phyloP scores from a whole-genome alignment of 2,888 invertebrate genomes.

The Anodontia alba region DNA sequence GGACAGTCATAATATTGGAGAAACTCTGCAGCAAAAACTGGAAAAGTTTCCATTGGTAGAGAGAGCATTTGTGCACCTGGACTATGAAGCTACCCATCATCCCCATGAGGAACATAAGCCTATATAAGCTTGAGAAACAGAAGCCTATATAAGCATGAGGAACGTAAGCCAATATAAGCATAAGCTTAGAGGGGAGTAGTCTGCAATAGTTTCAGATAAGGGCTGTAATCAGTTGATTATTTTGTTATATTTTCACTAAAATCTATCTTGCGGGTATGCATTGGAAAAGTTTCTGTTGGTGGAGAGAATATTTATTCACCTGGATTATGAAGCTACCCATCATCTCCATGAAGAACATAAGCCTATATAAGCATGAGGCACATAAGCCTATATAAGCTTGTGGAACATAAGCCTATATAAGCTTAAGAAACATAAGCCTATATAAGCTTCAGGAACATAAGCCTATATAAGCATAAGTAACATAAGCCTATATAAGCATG shows the following conservation, averaged over 20 bases:
- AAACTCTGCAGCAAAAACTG: conserved; percentile 85
- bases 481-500: too few species aligned
- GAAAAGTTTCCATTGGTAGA: conserved; percentile 85
- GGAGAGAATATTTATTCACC: conserved; percentile 86
- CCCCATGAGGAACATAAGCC: conserved; percentile 85
- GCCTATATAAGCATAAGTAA: too few species aligned
- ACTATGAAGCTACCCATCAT: conserved; percentile 85
- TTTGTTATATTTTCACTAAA: too few species aligned
- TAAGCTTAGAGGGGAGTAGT: too few species aligned
- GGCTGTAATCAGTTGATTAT: too few species aligned
- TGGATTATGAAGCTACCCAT: conserved; percentile 86
- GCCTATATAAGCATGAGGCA: conserved; percentile 82
- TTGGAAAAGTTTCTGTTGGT: conserved; percentile 85
- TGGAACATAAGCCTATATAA: conserved; percentile 85
- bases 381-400: too few species aligned
- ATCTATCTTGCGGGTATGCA: too few species aligned
- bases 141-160: too few species aligned
- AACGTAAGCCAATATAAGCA: too few species aligned
- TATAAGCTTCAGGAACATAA: too few species aligned
- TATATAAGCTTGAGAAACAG: conserved; percentile 72
- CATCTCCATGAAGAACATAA: conserved; percentile 85
- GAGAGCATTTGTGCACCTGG: conserved; percentile 86
- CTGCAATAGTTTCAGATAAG: too few species aligned
- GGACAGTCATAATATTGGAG: conserved; percentile 86
- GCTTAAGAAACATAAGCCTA: too few species aligned